Evolutionary conservation across 2,113 vertebrate species (phyloP).

Genomic region (Empidonax traillii): DNA sequence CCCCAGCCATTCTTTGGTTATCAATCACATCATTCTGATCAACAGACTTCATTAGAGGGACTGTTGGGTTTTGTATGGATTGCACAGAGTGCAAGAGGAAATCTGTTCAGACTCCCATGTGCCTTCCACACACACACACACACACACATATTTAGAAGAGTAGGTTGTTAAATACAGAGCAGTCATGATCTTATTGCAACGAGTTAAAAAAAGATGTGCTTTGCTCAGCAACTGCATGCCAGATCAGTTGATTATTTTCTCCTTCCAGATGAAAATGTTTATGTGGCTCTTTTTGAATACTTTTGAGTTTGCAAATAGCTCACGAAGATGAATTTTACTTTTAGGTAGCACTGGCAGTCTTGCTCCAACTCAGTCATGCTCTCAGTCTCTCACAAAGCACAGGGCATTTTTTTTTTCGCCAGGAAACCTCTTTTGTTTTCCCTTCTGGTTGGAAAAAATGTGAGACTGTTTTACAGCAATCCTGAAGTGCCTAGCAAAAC

Average conservation of each 20-base stretch:
- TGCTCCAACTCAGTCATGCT: background rate
- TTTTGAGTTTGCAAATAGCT: background rate
- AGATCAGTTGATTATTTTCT: background rate
- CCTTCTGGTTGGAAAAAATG: background rate
- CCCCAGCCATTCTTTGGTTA: background rate
- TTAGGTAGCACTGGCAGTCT: background rate
- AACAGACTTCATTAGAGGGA: background rate
- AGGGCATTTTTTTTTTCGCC: background rate
- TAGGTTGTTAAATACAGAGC: background rate
- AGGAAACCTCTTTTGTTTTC: background rate
- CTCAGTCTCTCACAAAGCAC: background rate
- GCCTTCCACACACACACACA: background rate
- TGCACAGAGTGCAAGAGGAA: background rate
- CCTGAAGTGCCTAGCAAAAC: background rate
- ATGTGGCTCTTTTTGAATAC: background rate
- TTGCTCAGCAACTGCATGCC: slow-evolving; percentile 27
- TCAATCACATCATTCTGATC: background rate
- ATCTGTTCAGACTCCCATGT: background rate
- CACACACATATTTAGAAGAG: accelerated
- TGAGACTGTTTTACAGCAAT: background rate
- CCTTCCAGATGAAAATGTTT: slow-evolving; percentile 18
- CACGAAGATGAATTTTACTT: background rate
- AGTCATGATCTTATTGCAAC: background rate
- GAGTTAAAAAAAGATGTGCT: slow-evolving; percentile 18
- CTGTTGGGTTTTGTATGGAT: background rate